Conservation (phyloP, 2,113 vertebrate species). For the Tupaia tana region DNA sequence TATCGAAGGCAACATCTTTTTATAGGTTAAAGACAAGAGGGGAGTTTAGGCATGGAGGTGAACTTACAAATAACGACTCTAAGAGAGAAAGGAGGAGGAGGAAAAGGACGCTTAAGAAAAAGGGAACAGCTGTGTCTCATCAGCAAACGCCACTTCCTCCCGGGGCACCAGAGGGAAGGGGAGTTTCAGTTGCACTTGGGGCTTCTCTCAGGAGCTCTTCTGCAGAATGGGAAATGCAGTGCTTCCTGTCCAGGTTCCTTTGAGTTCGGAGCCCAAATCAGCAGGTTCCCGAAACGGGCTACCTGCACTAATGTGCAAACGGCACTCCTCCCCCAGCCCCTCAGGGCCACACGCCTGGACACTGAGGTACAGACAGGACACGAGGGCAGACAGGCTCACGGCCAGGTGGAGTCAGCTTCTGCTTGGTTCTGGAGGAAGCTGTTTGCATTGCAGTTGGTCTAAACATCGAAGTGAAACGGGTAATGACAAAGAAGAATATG, state of each 20-base stretch:
- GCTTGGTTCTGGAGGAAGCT: background rate
- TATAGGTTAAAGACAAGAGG: constrained; percentile 45
- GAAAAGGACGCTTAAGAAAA: background rate
- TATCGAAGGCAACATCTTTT: accelerated
- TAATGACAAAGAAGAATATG: accelerated
- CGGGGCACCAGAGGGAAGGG: constrained; percentile 65
- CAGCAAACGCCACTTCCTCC: constrained; percentile 72
- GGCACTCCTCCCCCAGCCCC: background rate
- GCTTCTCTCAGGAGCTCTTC: constrained; percentile 36
- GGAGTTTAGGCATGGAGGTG: constrained; percentile 1
- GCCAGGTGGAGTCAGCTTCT: background rate
- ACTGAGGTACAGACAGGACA: background rate
- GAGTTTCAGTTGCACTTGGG: accelerated
- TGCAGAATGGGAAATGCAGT: background rate
- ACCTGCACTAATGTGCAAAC: background rate
- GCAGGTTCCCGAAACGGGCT: background rate
- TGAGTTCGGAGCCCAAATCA: background rate
- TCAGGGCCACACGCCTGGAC: background rate
- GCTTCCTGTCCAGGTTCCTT: background rate
- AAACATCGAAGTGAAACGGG: accelerated
- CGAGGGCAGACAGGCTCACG: accelerated
- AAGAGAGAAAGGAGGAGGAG: background rate
- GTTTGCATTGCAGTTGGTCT: accelerated
- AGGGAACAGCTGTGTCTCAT: constrained; percentile 51
- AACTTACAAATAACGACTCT: background rate